Base-by-base conservation (phyloP, 2,113 vertebrate species). In the Tyto alba region DNA sequence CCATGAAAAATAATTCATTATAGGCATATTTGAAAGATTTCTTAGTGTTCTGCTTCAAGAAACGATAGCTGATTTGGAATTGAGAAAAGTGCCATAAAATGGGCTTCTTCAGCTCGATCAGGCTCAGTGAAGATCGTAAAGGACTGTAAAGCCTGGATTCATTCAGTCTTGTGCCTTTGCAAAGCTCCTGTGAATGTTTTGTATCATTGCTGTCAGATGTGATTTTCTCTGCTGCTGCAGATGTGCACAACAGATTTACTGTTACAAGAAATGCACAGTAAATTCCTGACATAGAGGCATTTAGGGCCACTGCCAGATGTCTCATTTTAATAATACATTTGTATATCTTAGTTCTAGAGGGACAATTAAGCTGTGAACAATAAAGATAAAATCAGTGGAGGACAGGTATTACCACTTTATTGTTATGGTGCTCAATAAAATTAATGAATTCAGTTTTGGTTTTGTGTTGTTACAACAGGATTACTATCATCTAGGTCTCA, bases 321-420 rank as follows among this genome's bases (percentile, higher is more conserved):
- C 93, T 92, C 84, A 92, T 97, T 96, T 97, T 94, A 94, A 97
- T 96, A 96, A 95, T 84, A 96, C 80, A 64, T 94, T 97, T 81
- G 85, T 94, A 72, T 95, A 87, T 93, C 80, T 62, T 75, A 88
- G 56, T 95, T 93, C 89, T 95, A 91, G 94, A 77, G 84, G 95
- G 81, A 95, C 78, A 95, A 92, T 97, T 96, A 95, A 96, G 63
- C 79, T 93, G 88, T 82, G 73, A 95, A 93, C 90, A 95, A 81
- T 94, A 95, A 92, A 95, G 81, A 97, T 97, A 97, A 96, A 96
- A 96, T 96, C 85, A 94, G 56, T 69, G 79, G 90, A 96, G 74
- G 92, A 96, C 96, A 96, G 84, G 92, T 97, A 97, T 97, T 97
- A 96, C 90, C 63, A 90, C 38, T 96, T 97, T 95, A 95, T 96